Conservation (phyloP, 64 coral and sea anemone genomes). For the Acropora tenuis region DNA sequence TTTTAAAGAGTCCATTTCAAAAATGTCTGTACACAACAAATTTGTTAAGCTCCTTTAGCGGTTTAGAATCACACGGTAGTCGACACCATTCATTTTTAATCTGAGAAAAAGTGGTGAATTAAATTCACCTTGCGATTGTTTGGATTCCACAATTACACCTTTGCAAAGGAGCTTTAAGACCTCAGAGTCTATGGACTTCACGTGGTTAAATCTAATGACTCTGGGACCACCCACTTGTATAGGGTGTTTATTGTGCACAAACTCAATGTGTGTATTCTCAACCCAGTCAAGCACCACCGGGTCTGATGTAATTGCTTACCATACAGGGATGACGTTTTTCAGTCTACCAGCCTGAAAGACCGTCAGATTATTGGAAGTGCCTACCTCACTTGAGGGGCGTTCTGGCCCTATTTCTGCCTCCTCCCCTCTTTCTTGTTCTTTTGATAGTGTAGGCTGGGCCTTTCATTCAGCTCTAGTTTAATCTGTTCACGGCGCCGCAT, state of each 20-base stretch:
- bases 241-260: not conserved
- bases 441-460: slow-evolving; percentile 12
- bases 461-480: slow-evolving; percentile 33
- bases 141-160: slow-evolving; percentile 36
- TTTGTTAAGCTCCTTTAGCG: slow-evolving; percentile 52
- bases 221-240: not conserved
- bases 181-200: slow-evolving; percentile 43
- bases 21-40: slow-evolving; percentile 45
- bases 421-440: slow-evolving; percentile 14
- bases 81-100: slow-evolving; percentile 49
- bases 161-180: slow-evolving; percentile 52
- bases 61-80: slow-evolving; percentile 60
- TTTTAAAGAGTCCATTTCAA: slow-evolving; percentile 59
- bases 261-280: slow-evolving; percentile 40
- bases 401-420: slow-evolving; percentile 23
- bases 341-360: slow-evolving; percentile 29
- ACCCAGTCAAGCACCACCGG: slow-evolving; percentile 27
- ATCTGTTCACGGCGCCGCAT: slow-evolving; percentile 35
- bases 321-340: slow-evolving; percentile 37
- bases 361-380: not conserved
- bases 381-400: slow-evolving; percentile 38
- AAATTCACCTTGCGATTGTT: slow-evolving; percentile 45
- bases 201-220: slow-evolving; percentile 25
- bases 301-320: slow-evolving; percentile 35
- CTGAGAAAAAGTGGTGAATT: slow-evolving; percentile 47